Evolutionary conservation across 64 coral and sea anemone genomes (phyloP), one percentile per base, ranked within the genome.

Genomic region (Dendrophyllia cribrosa): DNA sequence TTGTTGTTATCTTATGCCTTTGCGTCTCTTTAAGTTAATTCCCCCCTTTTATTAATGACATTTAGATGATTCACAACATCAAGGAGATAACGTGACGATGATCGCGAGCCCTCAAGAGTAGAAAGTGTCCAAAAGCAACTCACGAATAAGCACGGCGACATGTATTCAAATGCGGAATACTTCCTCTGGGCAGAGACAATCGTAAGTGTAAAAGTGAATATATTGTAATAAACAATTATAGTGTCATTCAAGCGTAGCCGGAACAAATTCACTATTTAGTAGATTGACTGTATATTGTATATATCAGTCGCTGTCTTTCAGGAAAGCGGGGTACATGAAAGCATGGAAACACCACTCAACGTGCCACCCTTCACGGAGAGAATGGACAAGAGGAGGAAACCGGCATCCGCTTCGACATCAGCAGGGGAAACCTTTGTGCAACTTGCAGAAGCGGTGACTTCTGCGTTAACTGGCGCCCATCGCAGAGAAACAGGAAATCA

Each of bases 381-480:
- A 56, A 77, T 7, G 74, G 13, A 21, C 8, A 77, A 77, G 20
- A 55, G 20, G 74, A 15, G 3, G 11, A 77, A 77, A 77, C 24
- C 67, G n/a, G 17, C 74, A 55, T 51, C 74, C 13, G 50, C 74
- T 10, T 5, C 74, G 19, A 15, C 74, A 55, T 48, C 74, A 55
- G 13, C 74, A 52, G 74, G 74, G 48, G 74, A 77, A 51, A 55
- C 75, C 17, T 78, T 78, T 25, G 51, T 78, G 51, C 49, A 78
- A 58, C 14, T 78, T 16, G 74, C 48, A 53, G 74, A 76, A 46
- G 47, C 48, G 1, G 11, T 76, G 11, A 76, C 48, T 51, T 48
- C 47, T 51, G 12, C 12, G 10, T 51, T 78, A 0, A 51, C 12
- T 51, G 12, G 52, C 25, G 51, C 51, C 20, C 1, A 25, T 50